Conservation (phyloP, 2,888 invertebrate species). For the Mimachlamys varia region DNA sequence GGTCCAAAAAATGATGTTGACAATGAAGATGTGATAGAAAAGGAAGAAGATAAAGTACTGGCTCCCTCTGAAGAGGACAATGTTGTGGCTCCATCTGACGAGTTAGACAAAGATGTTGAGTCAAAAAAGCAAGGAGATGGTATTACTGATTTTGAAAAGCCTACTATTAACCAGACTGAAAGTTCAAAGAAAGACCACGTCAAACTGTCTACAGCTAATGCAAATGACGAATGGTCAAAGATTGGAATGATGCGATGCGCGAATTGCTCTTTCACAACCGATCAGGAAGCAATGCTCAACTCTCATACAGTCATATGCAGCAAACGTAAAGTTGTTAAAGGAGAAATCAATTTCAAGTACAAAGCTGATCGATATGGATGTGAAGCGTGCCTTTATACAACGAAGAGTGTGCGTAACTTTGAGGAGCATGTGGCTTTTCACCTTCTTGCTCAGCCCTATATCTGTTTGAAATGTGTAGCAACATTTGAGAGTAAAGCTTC, state of each 20-base stretch:
- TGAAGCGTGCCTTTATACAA: slow-evolving; percentile 43
- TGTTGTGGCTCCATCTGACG: background rate
- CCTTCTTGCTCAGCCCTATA: slow-evolving; percentile 58
- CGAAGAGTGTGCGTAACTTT: slow-evolving; percentile 52
- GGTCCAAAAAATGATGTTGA: background rate
- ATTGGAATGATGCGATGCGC: slow-evolving; percentile 58
- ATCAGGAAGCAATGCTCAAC: slow-evolving; percentile 54
- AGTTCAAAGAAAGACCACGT: background rate
- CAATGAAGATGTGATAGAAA: background rate
- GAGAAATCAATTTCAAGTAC: slow-evolving; percentile 40
- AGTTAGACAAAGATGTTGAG: background rate
- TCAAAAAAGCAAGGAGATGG: background rate
- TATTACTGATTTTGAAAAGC: background rate
- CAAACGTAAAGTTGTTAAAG: slow-evolving; percentile 39
- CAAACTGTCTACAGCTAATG: background rate
- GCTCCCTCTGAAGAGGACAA: background rate
- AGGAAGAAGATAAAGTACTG: background rate
- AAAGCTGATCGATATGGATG: slow-evolving; percentile 42
- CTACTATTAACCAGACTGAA: background rate
- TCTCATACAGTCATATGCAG: slow-evolving; percentile 57
- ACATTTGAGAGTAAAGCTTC: slow-evolving; percentile 55
- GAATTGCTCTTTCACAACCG: slow-evolving; percentile 62
- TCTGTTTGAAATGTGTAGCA: slow-evolving; percentile 61
- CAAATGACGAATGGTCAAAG: slow-evolving; percentile 48
- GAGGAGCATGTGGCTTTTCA: slow-evolving; percentile 66